Base-by-base conservation (phyloP, 2,888 invertebrate species). In the Melanophora roralis region DNA sequence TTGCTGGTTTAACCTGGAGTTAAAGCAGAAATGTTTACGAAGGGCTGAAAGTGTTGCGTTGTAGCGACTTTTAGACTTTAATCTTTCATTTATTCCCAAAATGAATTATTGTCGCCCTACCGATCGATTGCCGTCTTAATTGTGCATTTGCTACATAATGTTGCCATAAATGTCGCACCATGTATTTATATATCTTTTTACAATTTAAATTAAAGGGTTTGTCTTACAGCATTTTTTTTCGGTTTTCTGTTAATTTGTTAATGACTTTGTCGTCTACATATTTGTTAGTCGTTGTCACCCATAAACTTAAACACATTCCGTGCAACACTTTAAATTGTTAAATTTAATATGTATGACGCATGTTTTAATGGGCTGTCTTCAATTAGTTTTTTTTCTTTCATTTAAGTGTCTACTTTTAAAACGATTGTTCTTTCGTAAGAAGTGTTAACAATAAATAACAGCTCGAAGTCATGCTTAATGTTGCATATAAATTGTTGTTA, bases 191-290 rank as follows among this genome's bases (percentile, higher is more conserved):
- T n/a, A n/a, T n/a, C n/a, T n/a, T n/a, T n/a, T n/a, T n/a, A n/a
- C n/a, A n/a, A n/a, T 36, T 72, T 40, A 32, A 40, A 59, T 12
- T 51, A 59, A 47, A 27, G 40, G 65, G 65, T 51, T 74, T 67
- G 74, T 43, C 45, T 14, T 12, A 2, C n/a, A 8, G 16, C 19
- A 47, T 4, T 47, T 57, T 59, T 74, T 76, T 76, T 69, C 36
- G 47, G 14, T 69, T 57, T 69, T 69, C 69, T 72, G 76, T 75
- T 75, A 75, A 80, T 80, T 80, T 80, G 79, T 72, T 80, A 80
- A 80, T 76, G 75, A 80, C 79, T 76, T 76, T 80, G 75, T 55
- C 55, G 62, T 72, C 68, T 14, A 19, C 23, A 3, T 7, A 21
- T 1, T 3, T 21, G 9, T 36, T 23, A 23, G 34, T 43, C 32